These are phyloP conservation scores for Sprattus sprattus DNA, from an alignment of 2,113 vertebrate species.

Conservation along the genomic window DNA sequence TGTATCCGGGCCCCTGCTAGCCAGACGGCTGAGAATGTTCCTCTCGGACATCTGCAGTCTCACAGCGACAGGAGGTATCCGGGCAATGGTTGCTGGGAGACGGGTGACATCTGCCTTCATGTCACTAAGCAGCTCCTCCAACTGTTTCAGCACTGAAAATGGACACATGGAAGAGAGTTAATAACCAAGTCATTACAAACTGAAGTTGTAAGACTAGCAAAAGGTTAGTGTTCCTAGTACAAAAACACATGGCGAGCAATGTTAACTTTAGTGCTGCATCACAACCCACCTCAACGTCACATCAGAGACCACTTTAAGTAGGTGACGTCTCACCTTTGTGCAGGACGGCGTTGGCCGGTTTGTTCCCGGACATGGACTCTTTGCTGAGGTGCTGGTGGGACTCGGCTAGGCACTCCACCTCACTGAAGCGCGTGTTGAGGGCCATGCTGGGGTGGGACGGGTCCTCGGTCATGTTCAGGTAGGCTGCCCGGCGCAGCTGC, in stretches of 20 bases:
- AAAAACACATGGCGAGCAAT: not conserved
- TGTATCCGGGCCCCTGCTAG: constrained; percentile 89
- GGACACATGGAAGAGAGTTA: not conserved
- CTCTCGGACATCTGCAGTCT: constrained; percentile 96
- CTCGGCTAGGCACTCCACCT: constrained; percentile 95
- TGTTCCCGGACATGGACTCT: constrained; percentile 96
- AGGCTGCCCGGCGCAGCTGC: constrained; percentile 91
- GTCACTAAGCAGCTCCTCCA: constrained; percentile 95
- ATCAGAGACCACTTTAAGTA: not conserved
- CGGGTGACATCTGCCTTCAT: constrained; percentile 98
- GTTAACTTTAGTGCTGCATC: not conserved
- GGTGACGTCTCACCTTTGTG: constrained; percentile 84
- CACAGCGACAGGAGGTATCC: constrained; percentile 92
- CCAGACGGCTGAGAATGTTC: constrained; percentile 93
- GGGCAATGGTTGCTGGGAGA: constrained; percentile 91
- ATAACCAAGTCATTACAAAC: not conserved
- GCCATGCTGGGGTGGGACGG: constrained; percentile 97
- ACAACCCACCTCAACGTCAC: constrained; percentile 9
- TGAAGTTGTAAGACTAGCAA: not conserved
- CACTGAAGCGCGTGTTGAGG: constrained; percentile 93
- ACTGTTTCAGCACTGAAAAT: constrained; percentile 87
- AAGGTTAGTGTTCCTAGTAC: not conserved
- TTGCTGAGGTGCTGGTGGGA: constrained; percentile 97
- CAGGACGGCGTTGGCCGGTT: constrained; percentile 95
- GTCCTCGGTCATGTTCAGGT: constrained; percentile 97